Conservation (phyloP, 2,888 invertebrate species). For the Lepidochrysops patricia region DNA sequence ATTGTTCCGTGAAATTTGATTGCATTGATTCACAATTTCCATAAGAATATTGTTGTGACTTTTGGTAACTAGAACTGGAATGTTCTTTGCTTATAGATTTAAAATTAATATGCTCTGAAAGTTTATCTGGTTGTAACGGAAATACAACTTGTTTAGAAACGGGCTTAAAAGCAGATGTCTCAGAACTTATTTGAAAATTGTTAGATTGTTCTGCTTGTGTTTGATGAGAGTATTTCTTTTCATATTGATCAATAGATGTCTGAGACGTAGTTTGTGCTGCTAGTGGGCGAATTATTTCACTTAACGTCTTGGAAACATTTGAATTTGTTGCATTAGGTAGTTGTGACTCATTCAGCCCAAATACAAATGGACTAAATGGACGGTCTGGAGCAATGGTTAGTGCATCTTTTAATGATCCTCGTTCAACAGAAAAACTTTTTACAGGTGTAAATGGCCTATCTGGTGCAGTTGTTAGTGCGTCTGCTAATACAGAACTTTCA, state of each 20-base stretch:
- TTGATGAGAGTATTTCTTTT: constrained; percentile 44
- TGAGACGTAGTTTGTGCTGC: constrained; percentile 37
- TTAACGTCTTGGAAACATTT: constrained; percentile 35
- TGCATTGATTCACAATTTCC: constrained; percentile 41
- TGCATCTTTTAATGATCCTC: constrained; percentile 73
- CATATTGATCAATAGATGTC: constrained; percentile 15
- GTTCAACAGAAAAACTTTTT: constrained; percentile 57
- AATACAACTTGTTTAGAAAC: constrained; percentile 56
- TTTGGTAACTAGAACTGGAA: constrained; percentile 32
- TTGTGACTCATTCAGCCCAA: constrained; percentile 53
- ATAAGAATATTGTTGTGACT: constrained; percentile 42
- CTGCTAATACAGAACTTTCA: constrained; percentile 77
- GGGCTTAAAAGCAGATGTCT: constrained; percentile 63
- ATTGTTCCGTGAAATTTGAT: constrained; percentile 44
- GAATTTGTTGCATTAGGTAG: constrained; percentile 37
- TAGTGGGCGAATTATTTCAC: constrained; percentile 47
- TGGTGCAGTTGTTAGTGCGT: constrained; percentile 80
- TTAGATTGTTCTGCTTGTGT: constrained; percentile 50
- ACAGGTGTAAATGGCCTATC: constrained; percentile 77
- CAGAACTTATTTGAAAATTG: constrained; percentile 53
- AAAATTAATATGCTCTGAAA: constrained; percentile 44
- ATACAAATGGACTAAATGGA: constrained; percentile 77
- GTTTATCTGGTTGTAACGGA: constrained; percentile 50
- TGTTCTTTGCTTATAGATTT: constrained; percentile 55
- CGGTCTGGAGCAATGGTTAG: constrained; percentile 82